Evolutionary conservation across 2,113 vertebrate species (phyloP), one percentile per base, ranked within the genome.

Genomic region (Falco punctatus): DNA sequence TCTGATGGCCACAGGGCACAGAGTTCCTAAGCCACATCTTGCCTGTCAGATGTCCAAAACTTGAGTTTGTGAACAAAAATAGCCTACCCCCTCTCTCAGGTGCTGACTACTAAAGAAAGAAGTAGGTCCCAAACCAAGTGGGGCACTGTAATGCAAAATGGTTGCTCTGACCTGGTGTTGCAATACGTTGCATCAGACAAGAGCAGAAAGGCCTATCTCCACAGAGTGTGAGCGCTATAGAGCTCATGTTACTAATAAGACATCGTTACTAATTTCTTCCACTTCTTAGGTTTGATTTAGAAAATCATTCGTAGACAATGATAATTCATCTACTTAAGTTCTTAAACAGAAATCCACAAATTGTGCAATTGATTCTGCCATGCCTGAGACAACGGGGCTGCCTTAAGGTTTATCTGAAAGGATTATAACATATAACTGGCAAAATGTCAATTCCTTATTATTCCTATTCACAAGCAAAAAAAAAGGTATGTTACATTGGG

Each of bases 341-440:
- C 96, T 97, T 62, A 87, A 54, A 72, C 55, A 94, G 89, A 94
- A 94, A 96, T 74, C 73, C 94, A 90, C 78, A 79, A 95, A 92
- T 66, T 69, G 77, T 92, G 91, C 79, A 90, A 72, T 80, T 74
- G 80, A 81, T 94, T 93, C 72, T 82, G 80, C 85, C 86, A 61
- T 93, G 90, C 70, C 48, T 5, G 30, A 95, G 87, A 89, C 79
- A 58, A 77, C 4, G 1, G 70, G 62, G 69, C 42, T 96, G 86
- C 57, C 62, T 86, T 88, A 15, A 92, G 86, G 21, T 96, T 97
- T 94, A 71, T 95, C 92, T 96, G 30, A 4, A 35, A 73, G 85
- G 87, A 94, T 88, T 97, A 81, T 19, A 65, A 48, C 6, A 11
- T n/a, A 40, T 9, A 83, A 70, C 27, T 97, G 92, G 96, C 79